A percentile compares a stretch with the other conserved stretches of the same genome.
Evolutionary conservation across 2,888 invertebrate species (phyloP).

Genomic region (Troides aeacus): DNA sequence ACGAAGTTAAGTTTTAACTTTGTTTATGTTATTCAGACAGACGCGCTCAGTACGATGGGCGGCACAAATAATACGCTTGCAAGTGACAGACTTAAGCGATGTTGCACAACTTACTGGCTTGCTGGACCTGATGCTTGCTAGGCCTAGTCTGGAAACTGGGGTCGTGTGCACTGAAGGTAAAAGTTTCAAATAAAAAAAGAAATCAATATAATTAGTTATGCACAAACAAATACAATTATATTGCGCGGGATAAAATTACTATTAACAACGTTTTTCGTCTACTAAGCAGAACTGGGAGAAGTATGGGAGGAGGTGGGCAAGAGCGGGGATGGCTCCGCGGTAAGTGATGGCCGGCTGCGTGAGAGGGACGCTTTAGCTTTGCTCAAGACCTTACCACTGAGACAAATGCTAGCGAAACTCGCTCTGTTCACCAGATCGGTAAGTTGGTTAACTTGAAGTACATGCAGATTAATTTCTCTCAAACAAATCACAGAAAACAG

Average conservation of each 20-base stretch:
- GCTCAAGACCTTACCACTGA: conserved; percentile 51
- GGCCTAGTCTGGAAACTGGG: conserved; percentile 51
- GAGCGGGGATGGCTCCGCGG: conserved; percentile 56
- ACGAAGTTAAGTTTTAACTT: no score
- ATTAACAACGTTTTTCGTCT: background rate
- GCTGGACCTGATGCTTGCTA: conserved; percentile 54
- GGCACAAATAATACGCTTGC: conserved; percentile 45
- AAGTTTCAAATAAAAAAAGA: no score
- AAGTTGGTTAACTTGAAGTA: conserved; percentile 2
- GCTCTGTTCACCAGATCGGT: conserved; percentile 55
- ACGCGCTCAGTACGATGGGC: conserved; percentile 68
- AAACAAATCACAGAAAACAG: no score
- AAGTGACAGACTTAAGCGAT: conserved; percentile 44
- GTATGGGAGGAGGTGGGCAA: conserved; percentile 66
- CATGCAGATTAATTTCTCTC: background rate
- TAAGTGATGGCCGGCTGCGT: conserved; percentile 58
- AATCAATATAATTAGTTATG: no score
- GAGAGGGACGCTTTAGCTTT: conserved; percentile 62
- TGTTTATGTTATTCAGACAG: conserved; percentile 45
- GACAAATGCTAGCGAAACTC: conserved; percentile 52
- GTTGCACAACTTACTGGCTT: conserved; percentile 56
- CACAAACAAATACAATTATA: no score
- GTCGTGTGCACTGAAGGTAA: conserved; percentile 65
- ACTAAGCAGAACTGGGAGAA: conserved; percentile 43
- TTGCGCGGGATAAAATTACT: no score